phyloP scores from a whole-genome alignment of 2,797 vertebrate species.

The Parauchenoglanis punctatus region DNA sequence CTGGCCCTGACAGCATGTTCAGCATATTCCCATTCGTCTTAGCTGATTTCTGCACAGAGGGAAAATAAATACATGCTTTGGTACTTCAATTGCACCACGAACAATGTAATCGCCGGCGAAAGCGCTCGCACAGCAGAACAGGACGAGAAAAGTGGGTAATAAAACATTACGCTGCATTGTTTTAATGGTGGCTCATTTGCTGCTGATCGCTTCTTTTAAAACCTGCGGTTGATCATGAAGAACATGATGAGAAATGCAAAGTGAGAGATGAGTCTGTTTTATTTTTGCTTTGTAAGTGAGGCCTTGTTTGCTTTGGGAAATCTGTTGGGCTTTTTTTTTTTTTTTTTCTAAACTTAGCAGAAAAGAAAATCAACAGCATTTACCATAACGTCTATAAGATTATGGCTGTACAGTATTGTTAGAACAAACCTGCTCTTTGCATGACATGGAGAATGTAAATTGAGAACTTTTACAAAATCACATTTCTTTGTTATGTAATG shows the following conservation, averaged over 20 bases:
- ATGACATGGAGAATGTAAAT: not conserved
- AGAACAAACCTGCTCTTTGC: too few relatives aligned
- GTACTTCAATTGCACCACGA: not conserved
- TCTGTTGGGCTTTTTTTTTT: not conserved
- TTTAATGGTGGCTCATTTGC: slow-evolving; percentile 36
- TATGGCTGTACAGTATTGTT: too few relatives aligned
- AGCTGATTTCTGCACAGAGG: slow-evolving; percentile 4
- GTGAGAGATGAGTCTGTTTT: not conserved
- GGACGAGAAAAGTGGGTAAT: slow-evolving; percentile 13
- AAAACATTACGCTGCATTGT: slow-evolving; percentile 40
- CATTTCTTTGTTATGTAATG: not conserved
- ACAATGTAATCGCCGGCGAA: slow-evolving; percentile 28
- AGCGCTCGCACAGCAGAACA: slow-evolving; percentile 30
- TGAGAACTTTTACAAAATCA: not conserved
- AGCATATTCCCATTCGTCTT: slow-evolving; percentile 24
- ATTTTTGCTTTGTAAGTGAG: not conserved
- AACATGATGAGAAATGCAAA: not conserved
- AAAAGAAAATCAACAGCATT: not conserved
- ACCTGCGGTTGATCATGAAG: slow-evolving; percentile 15
- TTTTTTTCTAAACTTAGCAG: not conserved
- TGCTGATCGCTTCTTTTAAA: slow-evolving; percentile 35
- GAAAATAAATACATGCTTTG: slow-evolving; percentile 19
- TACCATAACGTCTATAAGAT: too few relatives aligned
- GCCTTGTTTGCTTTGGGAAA: not conserved
- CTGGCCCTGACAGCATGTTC: slow-evolving; percentile 32